Evolutionary conservation across 92 coral and sea anemone species (phyloP).

Genomic region (Bergia sp.): DNA sequence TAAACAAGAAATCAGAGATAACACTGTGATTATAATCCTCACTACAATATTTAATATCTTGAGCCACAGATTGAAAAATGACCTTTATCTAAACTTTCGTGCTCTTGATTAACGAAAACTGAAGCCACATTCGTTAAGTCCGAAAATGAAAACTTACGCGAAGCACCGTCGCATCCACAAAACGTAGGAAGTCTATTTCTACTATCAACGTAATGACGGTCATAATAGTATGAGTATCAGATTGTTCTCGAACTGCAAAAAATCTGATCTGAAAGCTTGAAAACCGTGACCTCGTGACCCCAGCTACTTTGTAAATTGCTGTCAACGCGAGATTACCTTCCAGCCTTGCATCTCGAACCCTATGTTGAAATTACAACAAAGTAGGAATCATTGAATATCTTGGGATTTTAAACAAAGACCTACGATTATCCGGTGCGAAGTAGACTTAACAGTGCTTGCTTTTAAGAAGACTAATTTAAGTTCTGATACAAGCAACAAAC

Average conservation of each 20-base stretch:
- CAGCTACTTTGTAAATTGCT: slow-evolving; percentile 24
- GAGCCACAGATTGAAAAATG: background rate
- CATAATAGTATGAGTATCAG: background rate
- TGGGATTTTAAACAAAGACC: background rate
- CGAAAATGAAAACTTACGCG: background rate
- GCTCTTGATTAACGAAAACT: background rate
- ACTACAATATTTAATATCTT: background rate
- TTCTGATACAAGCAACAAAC: background rate
- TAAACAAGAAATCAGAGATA: background rate
- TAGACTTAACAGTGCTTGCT: background rate
- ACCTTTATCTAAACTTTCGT: slow-evolving; percentile 2
- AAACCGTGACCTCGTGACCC: slow-evolving; percentile 26
- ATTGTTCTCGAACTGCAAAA: background rate
- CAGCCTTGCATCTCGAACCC: background rate
- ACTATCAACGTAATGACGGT: background rate
- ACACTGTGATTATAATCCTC: background rate
- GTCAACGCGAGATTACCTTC: slow-evolving; percentile 29
- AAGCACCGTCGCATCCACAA: background rate
- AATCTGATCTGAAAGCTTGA: background rate
- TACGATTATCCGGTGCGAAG: slow-evolving; percentile 1
- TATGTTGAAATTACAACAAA: background rate
- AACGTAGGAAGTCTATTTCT: background rate
- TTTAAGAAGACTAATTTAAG: background rate
- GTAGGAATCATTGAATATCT: background rate
- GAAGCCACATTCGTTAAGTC: background rate